Evolutionary conservation across 1,140 invertebrate genomes (phyloP).

Genomic region (Apis florea): DNA sequence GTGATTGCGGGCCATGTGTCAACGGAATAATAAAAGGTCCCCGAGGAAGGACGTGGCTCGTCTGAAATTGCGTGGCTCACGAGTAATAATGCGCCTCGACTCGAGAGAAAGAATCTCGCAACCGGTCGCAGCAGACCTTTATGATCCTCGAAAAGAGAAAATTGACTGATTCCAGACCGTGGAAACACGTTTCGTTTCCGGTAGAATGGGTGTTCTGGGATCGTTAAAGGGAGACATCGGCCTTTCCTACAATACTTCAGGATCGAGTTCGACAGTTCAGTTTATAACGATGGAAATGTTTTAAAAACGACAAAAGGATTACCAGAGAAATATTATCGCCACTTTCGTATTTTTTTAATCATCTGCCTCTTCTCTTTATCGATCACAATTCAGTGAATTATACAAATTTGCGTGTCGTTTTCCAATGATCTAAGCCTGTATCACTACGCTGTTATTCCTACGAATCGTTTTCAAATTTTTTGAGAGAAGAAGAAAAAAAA

Average conservation of each 20-base stretch:
- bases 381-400: no score
- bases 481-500: no score
- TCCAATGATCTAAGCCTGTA: no score
- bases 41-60: conserved; percentile 12
- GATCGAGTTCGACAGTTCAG: no score
- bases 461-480: no score
- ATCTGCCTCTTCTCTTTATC: no score
- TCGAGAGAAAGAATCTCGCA: conserved; percentile 39
- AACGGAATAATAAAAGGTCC: conserved; percentile 50
- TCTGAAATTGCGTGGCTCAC: conserved; percentile 44
- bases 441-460: no score
- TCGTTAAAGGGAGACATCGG: background rate
- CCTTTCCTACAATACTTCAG: background rate
- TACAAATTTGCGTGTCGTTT: no score
- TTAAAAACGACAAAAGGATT: no score
- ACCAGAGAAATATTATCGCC: no score
- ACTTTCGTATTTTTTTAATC: no score
- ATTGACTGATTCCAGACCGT: background rate
- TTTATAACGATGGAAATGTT: no score
- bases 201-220: background rate
- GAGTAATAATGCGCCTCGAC: conserved; percentile 43
- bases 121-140: conserved; percentile 10
- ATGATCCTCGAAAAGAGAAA: background rate
- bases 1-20: conserved; percentile 57
- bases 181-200: background rate